These are phyloP conservation scores for Urosaurus nigricauda DNA, from an alignment of 2,797 vertebrate genomes.

Conservation along the genomic window DNA sequence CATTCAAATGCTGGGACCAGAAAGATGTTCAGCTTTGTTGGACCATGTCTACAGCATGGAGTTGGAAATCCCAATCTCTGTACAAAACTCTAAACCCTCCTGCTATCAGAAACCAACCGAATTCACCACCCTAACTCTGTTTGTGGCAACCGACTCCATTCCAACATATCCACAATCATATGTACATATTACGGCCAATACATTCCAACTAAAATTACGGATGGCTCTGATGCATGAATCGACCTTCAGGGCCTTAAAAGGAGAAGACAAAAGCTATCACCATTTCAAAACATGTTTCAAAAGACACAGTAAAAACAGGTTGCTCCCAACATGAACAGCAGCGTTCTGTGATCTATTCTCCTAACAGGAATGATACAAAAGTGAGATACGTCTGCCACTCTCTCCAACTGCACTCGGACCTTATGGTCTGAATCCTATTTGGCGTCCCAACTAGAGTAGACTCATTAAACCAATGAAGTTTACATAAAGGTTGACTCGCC, in stretches of 20 bases:
- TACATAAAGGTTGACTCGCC: too few relatives aligned
- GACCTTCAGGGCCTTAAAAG: not conserved
- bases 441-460: too few relatives aligned
- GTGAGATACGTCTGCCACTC: constrained; percentile 7
- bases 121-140: too few relatives aligned
- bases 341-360: not conserved
- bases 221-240: not conserved
- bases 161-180: not conserved
- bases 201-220: not conserved
- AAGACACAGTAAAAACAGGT: not conserved
- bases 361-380: constrained; percentile 26
- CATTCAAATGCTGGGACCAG: not conserved
- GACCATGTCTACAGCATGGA: not conserved
- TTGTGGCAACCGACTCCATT: not conserved
- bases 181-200: not conserved
- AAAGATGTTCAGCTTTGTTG: not conserved
- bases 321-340: not conserved
- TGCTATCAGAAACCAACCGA: too few relatives aligned
- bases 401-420: constrained; percentile 1
- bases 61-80: not conserved
- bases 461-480: too few relatives aligned
- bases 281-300: not conserved
- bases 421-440: not conserved
- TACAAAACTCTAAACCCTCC: not conserved
- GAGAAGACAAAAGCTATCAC: not conserved